Evolutionary conservation across 1,140 invertebrate species (phyloP).

Genomic region (Sinella curviseta): DNA sequence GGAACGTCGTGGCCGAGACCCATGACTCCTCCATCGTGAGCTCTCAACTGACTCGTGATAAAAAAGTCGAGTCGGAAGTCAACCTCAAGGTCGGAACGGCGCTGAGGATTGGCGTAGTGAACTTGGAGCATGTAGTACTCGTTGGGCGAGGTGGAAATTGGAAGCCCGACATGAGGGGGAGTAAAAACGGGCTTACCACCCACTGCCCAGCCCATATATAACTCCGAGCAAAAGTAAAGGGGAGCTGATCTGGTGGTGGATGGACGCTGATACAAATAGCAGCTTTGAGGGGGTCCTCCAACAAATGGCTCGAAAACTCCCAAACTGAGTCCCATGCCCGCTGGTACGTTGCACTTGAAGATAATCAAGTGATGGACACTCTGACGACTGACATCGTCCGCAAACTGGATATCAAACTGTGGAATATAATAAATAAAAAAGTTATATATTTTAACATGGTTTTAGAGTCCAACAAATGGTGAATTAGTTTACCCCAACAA

Average conservation of each 20-base stretch:
- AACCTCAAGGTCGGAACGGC: background rate
- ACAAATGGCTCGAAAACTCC: background rate
- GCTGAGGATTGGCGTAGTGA: background rate
- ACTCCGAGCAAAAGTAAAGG: background rate
- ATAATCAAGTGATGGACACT: conserved; percentile 25
- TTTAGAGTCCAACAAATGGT: too few relatives aligned
- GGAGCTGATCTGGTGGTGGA: background rate
- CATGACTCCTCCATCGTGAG: background rate
- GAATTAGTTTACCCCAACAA: too few relatives aligned
- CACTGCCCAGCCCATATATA: background rate
- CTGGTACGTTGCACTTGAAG: conserved; percentile 2
- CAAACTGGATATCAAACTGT: background rate
- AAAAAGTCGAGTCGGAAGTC: background rate
- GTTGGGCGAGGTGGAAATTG: background rate
- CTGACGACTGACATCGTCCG: background rate
- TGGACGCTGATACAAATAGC: too few relatives aligned
- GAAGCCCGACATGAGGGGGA: background rate
- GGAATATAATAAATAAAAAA: too few relatives aligned
- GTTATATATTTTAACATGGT: too few relatives aligned
- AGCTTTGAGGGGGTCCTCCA: background rate
- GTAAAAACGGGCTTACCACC: background rate
- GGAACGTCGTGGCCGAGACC: background rate
- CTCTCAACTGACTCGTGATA: background rate
- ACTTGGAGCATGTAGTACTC: conserved; percentile 6
- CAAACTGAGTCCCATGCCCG: background rate